A percentile compares a stretch with the other conserved stretches of the same genome.
These are phyloP conservation scores for Drosophila persimilis DNA, from an alignment of 1,140 invertebrate genomes.

Conservation along the genomic window DNA sequence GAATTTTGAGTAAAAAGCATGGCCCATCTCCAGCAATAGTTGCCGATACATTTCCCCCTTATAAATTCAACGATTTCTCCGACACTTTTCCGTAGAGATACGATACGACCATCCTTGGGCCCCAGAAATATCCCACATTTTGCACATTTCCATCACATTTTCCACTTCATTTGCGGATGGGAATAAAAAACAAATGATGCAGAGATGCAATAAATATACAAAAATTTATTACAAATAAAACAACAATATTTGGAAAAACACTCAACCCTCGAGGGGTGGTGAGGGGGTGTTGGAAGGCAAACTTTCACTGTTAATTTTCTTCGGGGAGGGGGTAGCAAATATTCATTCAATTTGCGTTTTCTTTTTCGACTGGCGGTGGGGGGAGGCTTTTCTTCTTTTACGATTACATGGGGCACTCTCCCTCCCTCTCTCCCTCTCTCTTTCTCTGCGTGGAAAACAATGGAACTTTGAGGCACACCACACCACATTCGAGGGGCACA, in stretches of 20 bases:
- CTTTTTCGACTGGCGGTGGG: neutral
- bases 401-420: constrained; percentile 54
- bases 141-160: constrained; percentile 7
- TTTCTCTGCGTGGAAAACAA: constrained; percentile 24
- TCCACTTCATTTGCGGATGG: constrained; percentile 32
- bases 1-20: too few species aligned
- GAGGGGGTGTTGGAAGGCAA: neutral
- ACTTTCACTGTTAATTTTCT: constrained; percentile 45
- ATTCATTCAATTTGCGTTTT: constrained; percentile 60
- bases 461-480: constrained; percentile 11
- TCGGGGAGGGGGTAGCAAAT: constrained; percentile 42
- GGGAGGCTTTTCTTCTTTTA: constrained; percentile 54
- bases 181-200: constrained; percentile 53
- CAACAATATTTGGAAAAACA: constrained; percentile 14
- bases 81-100: too few species aligned
- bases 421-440: neutral
- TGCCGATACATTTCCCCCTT: too few species aligned
- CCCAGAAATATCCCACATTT: too few species aligned
- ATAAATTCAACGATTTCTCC: too few species aligned
- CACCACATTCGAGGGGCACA: constrained; percentile 41
- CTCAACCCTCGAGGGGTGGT: too few species aligned
- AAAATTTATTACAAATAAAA: constrained; percentile 30
- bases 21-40: too few species aligned
- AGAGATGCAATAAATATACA: constrained; percentile 47
- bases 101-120: too few species aligned